Base-by-base conservation (phyloP, 2,888 invertebrate genomes). In the Andrena dorsata region DNA sequence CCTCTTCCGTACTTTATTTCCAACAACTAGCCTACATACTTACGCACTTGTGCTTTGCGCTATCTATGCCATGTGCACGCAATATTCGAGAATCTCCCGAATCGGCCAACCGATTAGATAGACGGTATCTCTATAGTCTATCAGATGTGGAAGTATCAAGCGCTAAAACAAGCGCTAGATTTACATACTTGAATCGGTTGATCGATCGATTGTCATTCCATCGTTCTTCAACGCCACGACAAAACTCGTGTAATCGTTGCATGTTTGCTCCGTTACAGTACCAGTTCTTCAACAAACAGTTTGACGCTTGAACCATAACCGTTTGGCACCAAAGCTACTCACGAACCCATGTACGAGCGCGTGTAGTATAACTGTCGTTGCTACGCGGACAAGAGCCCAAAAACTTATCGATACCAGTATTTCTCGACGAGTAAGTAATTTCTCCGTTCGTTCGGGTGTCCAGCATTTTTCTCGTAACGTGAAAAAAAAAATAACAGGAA, bases 261-360 rank as follows among this genome's bases (percentile, higher is more conserved):
- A 76, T 56, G 79, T 65, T 83, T 65, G 51, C 86, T 79, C 84
- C 90, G 91, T 94, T 94, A 58, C 94, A 94, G 94, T 94, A 94
- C 90, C 94, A 94, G 89, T 92, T 94, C 86, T 94, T 94, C 93
- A 80, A 89, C 47, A 85, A 88, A 78, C 85, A 90, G 70, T 70
- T 85, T 30, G 86, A 89, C 74, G 83, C 69, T 51, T 78, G 70
- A 85, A 60, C 53, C 47, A 2, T 23, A 26, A 51, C 10, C 10
- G 8, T 56, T 13, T 5, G 30, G 8, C 51, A 26, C n/a, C 20
- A 20, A 28, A 66, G 10, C 65, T 47, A 53, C 28, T 2, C 32
- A n/a, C 8, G 10, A 65, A 35, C 16, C 30, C 5, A 32, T 16
- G 28, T 13, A 20, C 35, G 10, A 35, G 23, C 10, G 56, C 5